Evolutionary conservation across 2,113 vertebrate species (phyloP).

Genomic region (human): GRCh38 chr2:100107501-100108000

Average conservation of each 20-base stretch:
- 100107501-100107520: neutral
- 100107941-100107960: neutral
- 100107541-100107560: neutral
- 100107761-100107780: neutral
- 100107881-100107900: neutral
- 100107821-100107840: neutral
- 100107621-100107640: neutral
- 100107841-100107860: neutral
- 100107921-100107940: neutral
- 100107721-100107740: neutral
- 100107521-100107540: neutral
- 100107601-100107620: neutral
- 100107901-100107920: neutral
- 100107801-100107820: neutral
- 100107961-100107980: slow-evolving; percentile 22
- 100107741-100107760: neutral
- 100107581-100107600: neutral
- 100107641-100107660: neutral
- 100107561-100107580: neutral
- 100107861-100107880: neutral
- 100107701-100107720: neutral
- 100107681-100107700: neutral
- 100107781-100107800: neutral
- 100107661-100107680: neutral
- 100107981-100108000: neutral